These are phyloP conservation scores for Drosophila barbarae DNA, from an alignment of 2,888 invertebrate species.

Conservation along the genomic window DNA sequence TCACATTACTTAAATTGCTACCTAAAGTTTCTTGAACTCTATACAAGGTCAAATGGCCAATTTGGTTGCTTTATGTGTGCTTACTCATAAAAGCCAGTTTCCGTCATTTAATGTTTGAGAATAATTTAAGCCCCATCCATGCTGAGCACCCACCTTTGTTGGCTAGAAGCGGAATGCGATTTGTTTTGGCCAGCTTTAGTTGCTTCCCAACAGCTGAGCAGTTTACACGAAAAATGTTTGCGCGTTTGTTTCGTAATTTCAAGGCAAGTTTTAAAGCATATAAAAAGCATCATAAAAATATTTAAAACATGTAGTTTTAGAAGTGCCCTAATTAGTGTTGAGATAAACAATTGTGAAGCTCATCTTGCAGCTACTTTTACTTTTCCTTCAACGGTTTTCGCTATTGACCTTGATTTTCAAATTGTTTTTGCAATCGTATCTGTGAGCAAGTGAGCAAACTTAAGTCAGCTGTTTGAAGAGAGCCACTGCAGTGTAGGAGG, in stretches of 20 bases:
- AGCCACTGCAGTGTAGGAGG: slow-evolving; percentile 4
- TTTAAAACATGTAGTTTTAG: background rate
- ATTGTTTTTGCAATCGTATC: slow-evolving; percentile 21
- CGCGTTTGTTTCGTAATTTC: slow-evolving; percentile 71
- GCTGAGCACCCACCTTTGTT: slow-evolving; percentile 14
- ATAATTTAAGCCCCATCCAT: slow-evolving; percentile 23
- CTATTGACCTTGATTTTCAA: slow-evolving; percentile 40
- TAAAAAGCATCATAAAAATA: slow-evolving; percentile 3
- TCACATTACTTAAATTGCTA: background rate
- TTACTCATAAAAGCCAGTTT: slow-evolving; percentile 41
- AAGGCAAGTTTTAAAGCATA: slow-evolving; percentile 63
- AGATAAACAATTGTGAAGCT: background rate
- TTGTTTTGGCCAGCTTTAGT: slow-evolving; percentile 63
- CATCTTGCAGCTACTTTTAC: slow-evolving; percentile 5
- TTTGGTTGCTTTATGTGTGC: slow-evolving; percentile 18
- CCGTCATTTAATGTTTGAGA: slow-evolving; percentile 20
- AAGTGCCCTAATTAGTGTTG: background rate
- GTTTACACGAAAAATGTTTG: slow-evolving; percentile 63
- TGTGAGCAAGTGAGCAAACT: slow-evolving; percentile 8
- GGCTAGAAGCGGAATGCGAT: slow-evolving; percentile 26
- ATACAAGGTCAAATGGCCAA: slow-evolving; percentile 50
- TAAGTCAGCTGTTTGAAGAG: slow-evolving; percentile 36
- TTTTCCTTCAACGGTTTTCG: slow-evolving; percentile 21
- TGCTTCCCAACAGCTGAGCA: slow-evolving; percentile 50
- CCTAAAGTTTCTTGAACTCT: slow-evolving; percentile 54